Conservation (phyloP, 2,113 vertebrate genomes). For the Ictalurus punctatus region DNA sequence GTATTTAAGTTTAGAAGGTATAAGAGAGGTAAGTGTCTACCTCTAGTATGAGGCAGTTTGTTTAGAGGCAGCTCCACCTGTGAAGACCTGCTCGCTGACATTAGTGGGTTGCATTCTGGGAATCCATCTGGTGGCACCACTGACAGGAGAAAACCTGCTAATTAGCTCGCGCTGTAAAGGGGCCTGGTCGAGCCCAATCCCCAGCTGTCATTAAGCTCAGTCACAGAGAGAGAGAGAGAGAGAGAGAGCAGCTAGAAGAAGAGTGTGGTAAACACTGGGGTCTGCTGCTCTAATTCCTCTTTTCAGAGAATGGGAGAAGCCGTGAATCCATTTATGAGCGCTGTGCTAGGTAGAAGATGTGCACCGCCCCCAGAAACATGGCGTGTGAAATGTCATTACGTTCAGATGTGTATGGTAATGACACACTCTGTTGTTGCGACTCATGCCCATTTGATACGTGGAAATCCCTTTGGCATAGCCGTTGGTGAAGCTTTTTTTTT, state of each 20-base stretch:
- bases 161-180: slow-evolving; percentile 72
- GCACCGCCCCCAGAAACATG: slow-evolving; percentile 44
- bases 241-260: neutral
- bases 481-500: slow-evolving; percentile 15
- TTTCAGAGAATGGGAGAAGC: slow-evolving; percentile 50
- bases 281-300: slow-evolving; percentile 64
- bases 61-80: slow-evolving; percentile 58
- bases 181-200: slow-evolving; percentile 60
- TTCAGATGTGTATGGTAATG: slow-evolving; percentile 32
- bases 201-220: slow-evolving; percentile 71
- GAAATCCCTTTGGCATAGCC: slow-evolving; percentile 43
- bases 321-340: slow-evolving; percentile 49
- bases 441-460: slow-evolving; percentile 16
- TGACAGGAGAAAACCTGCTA: slow-evolving; percentile 71
- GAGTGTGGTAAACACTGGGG: slow-evolving; percentile 50
- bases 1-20: neutral
- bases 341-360: neutral
- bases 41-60: neutral
- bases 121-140: slow-evolving; percentile 63
- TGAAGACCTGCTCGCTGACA: slow-evolving; percentile 59
- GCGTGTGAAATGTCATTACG: slow-evolving; percentile 47
- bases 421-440: slow-evolving; percentile 34
- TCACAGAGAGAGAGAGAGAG: slow-evolving; percentile 55
- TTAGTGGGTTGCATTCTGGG: slow-evolving; percentile 55
- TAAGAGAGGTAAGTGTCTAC: neutral